phyloP scores from a whole-genome alignment of 2,797 vertebrate species.

The Iguana delicatissima region DNA sequence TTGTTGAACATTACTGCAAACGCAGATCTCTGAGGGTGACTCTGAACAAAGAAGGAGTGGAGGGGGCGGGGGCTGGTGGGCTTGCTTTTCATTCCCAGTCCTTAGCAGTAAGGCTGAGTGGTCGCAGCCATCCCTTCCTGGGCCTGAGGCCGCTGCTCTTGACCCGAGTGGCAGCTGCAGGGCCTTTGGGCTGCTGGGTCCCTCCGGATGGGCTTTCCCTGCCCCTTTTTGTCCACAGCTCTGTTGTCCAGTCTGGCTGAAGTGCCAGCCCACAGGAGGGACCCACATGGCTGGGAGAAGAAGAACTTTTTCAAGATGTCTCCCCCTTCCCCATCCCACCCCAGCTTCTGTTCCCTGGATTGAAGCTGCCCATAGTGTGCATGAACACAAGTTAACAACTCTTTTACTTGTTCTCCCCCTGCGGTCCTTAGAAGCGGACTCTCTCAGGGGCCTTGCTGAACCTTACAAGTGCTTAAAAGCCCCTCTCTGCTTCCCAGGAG shows the following conservation, averaged over 20 bases:
- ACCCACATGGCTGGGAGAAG: not conserved
- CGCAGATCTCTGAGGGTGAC: not conserved
- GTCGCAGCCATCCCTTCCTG: not conserved
- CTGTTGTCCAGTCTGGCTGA: accelerated
- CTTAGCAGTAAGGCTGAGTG: not conserved
- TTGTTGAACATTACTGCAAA: too few relatives aligned
- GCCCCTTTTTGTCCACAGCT: too few relatives aligned
- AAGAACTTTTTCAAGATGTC: too few relatives aligned
- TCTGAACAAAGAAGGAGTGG: too few relatives aligned
- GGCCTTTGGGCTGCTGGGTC: too few relatives aligned
- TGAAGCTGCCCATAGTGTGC: not conserved
- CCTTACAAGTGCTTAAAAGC: too few relatives aligned
- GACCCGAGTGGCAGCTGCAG: not conserved
- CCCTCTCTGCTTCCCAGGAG: not conserved
- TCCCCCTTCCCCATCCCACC: not conserved
- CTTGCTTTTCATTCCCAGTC: not conserved
- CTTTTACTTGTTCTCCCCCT: too few relatives aligned
- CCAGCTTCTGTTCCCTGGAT: not conserved
- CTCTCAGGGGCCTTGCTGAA: too few relatives aligned
- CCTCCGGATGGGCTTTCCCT: not conserved
- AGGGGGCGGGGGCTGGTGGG: not conserved
- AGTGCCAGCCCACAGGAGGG: too few relatives aligned
- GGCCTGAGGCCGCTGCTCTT: not conserved
- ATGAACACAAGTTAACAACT: too few relatives aligned
- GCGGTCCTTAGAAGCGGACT: too few relatives aligned